These are phyloP conservation scores for Corella eumyota DNA, from an alignment of 23 tunicate species.

Conservation along the genomic window DNA sequence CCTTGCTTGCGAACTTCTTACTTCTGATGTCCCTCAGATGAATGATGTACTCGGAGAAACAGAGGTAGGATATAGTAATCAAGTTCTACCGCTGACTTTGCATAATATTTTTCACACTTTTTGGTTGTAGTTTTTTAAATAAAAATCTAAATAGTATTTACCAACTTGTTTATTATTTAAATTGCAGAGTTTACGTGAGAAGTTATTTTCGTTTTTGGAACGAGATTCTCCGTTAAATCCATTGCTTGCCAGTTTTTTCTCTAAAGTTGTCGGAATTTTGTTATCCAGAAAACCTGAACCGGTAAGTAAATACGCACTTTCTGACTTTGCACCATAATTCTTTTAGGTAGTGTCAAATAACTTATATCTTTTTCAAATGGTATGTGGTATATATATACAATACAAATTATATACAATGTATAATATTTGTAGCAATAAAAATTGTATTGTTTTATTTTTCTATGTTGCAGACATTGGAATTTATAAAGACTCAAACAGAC, in stretches of 20 bases:
- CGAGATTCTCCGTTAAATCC: conserved; percentile 49
- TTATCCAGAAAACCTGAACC: conserved; percentile 85
- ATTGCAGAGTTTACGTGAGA: conserved; percentile 61
- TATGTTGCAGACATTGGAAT: conserved; percentile 80
- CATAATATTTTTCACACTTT: background rate
- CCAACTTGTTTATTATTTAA: background rate
- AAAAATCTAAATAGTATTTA: background rate
- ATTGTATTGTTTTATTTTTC: too few relatives aligned
- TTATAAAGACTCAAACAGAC: conserved; percentile 60
- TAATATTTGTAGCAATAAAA: too few relatives aligned
- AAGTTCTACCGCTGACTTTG: background rate
- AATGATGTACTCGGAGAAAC: conserved; percentile 82
- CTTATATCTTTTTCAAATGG: too few relatives aligned
- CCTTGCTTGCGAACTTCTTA: conserved; percentile 81
- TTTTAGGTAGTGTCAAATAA: too few relatives aligned
- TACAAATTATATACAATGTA: too few relatives aligned
- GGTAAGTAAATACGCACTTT: conserved; percentile 56
- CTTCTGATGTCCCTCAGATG: conserved; percentile 77
- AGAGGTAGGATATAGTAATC: conserved; percentile 26
- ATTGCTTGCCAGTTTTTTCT: conserved; percentile 89
- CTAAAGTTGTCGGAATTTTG: conserved; percentile 88
- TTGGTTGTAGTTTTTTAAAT: background rate
- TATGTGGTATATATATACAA: too few relatives aligned
- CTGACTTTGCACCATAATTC: too few relatives aligned
- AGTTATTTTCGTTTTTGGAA: conserved; percentile 84